Conservation (phyloP, 2,113 vertebrate genomes). For the Myrmecophaga tridactyla region DNA sequence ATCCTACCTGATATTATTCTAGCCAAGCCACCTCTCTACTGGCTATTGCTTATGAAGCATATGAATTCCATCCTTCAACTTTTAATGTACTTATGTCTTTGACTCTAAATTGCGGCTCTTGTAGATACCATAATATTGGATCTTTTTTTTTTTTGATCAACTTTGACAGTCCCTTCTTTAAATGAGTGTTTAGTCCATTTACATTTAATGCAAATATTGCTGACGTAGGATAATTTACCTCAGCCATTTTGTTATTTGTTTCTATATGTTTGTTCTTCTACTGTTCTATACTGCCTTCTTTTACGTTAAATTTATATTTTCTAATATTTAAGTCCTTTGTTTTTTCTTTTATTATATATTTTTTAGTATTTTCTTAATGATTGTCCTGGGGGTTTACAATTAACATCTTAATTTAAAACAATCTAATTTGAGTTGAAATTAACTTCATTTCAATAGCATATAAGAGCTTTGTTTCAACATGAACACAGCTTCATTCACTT, state of each 20-base stretch:
- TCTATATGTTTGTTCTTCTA: not conserved
- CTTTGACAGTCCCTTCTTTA: not conserved
- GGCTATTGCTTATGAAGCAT: not conserved
- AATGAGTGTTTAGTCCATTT: not conserved
- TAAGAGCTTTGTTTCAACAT: not conserved
- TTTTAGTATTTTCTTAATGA: not conserved
- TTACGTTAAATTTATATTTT: not conserved
- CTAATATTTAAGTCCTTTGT: not conserved
- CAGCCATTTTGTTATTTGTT: not conserved
- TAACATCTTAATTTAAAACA: conserved; percentile 40
- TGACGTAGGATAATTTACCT: not conserved
- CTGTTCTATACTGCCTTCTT: not conserved
- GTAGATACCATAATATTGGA: not conserved
- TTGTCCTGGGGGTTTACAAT: not conserved
- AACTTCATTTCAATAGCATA: conserved; percentile 35
- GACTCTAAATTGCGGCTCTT: not conserved
- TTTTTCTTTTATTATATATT: not conserved
- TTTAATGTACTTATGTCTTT: not conserved
- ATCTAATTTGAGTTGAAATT: not conserved
- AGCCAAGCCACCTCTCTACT: not conserved
- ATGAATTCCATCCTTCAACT: not conserved
- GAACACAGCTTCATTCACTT: not conserved
- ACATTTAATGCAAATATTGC: not conserved
- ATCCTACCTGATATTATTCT: not conserved
- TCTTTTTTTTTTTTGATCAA: not conserved